Base-by-base conservation (phyloP, 1,140 invertebrate genomes). In the Thaumetopoea pityocampa region DNA sequence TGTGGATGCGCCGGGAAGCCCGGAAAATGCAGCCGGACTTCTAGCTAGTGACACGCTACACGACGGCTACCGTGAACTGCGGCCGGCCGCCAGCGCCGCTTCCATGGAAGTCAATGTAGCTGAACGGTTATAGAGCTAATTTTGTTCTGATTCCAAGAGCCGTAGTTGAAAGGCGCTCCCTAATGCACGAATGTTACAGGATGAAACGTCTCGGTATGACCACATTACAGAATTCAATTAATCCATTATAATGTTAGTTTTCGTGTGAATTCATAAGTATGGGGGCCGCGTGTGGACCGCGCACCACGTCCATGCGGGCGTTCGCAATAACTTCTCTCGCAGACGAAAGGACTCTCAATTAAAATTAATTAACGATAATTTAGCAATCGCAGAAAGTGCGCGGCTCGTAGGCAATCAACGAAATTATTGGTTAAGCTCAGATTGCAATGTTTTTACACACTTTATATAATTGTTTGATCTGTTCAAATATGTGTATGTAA, bases 361-460 rank as follows among this genome's bases (percentile, higher is more conserved):
- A 78, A 65, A 70, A 76, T 73, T 78, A 78, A 82, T 82, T 82
- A 80, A 76, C 79, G 73, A 82, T 76, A 82, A 82, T 82, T 82
- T 71, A 78, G 71, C 69, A 69, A 79, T 67, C 67, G 63, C 62
- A 62, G 58, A 70, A 73, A 67, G 73, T 73, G 73, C 72, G 71
- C 57, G 68, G 66, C 46, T 67, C 71, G 67, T 79, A 64, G 59
- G 69, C 62, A 61, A 73, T 73, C 64, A 79, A 73, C 67, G 67
- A 67, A 72, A 78, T 78, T 82, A 78, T 73, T 67, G 65, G 14
- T 19, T 14, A 30, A 30, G n/a, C 24, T 28, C 16, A 7, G 23
- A 28, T n/a, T n/a, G n/a, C n/a, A n/a, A n/a, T n/a, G n/a, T n/a
- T n/a, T n/a, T n/a, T n/a, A n/a, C n/a, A n/a, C n/a, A n/a, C n/a